Evolutionary conservation across 2,797 vertebrate genomes (phyloP).

Genomic region (Babyrousa celebensis): DNA sequence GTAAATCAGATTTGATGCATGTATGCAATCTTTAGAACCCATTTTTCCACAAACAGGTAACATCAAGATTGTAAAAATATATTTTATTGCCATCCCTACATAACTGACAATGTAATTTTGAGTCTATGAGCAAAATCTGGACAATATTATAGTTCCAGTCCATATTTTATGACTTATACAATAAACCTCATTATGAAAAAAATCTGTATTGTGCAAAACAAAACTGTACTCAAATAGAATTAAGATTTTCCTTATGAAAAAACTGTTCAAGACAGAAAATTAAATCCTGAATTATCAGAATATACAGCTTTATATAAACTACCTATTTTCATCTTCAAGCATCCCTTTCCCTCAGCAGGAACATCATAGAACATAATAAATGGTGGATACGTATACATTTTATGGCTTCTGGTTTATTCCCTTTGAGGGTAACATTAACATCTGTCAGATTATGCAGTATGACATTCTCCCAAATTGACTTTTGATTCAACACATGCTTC

Average conservation of each 20-base stretch:
- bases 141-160: neutral
- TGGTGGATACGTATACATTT: slow-evolving; percentile 32
- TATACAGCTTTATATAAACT: neutral
- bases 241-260: slow-evolving; percentile 43
- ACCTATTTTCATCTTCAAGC: slow-evolving; percentile 22
- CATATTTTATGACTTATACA: slow-evolving; percentile 39
- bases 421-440: slow-evolving; percentile 70
- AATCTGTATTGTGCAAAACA: slow-evolving; percentile 25
- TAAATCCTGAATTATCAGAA: slow-evolving; percentile 50
- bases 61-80: slow-evolving; percentile 35
- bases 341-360: neutral
- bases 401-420: slow-evolving; percentile 51
- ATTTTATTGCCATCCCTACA: neutral
- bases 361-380: neutral
- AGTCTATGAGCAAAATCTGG: neutral
- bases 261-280: neutral
- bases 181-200: neutral
- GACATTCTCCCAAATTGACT: slow-evolving; percentile 62
- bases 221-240: neutral
- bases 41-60: neutral
- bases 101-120: slow-evolving; percentile 45
- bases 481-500: slow-evolving; percentile 74
- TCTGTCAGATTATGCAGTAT: slow-evolving; percentile 63
- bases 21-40: neutral
- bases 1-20: slow-evolving; percentile 10